These are phyloP conservation scores for Hedya salicella DNA, from an alignment of 2,888 invertebrate species.

Conservation along the genomic window DNA sequence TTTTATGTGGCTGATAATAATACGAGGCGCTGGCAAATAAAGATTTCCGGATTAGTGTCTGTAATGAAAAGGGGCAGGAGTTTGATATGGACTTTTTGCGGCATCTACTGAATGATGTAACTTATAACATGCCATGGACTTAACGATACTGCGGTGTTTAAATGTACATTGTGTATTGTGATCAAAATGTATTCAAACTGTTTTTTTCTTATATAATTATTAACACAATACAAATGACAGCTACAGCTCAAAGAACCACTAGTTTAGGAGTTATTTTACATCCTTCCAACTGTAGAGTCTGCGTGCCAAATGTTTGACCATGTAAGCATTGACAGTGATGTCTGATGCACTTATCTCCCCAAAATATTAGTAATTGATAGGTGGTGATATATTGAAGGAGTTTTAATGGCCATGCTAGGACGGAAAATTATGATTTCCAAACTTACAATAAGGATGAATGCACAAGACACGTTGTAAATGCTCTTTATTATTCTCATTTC, in stretches of 20 bases:
- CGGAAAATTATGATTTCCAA: background rate
- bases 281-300: no score
- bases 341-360: background rate
- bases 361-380: background rate
- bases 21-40: constrained; percentile 31
- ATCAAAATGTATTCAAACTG: no score
- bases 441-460: background rate
- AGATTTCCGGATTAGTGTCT: constrained; percentile 16
- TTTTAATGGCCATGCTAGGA: background rate
- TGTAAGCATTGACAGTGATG: background rate
- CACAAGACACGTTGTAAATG: background rate
- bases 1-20: constrained; percentile 33
- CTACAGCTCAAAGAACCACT: no score
- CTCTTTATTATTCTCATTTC: no score
- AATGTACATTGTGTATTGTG: no score
- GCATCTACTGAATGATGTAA: background rate
- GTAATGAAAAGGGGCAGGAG: constrained; percentile 7
- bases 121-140: no score
- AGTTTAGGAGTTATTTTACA: background rate
- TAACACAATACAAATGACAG: no score
- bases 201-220: no score
- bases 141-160: no score
- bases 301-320: background rate
- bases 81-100: background rate
- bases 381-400: background rate